Base-by-base conservation (phyloP, 1,140 invertebrate species). In the Diorhabda sublineata region DNA sequence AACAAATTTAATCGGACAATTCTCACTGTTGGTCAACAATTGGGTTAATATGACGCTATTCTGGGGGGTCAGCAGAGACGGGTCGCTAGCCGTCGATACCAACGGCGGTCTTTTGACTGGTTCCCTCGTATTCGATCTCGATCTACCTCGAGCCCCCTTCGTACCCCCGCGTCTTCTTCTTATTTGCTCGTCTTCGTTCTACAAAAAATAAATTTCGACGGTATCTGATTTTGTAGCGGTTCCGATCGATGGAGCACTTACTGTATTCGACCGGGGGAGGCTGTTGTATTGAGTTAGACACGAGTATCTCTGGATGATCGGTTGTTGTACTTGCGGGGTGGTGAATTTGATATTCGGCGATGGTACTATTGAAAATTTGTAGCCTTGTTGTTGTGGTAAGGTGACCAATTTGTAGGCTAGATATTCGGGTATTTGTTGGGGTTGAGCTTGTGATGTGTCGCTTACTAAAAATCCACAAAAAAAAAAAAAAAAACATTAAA, bases 41-140 rank as follows among this genome's bases (percentile, higher is more conserved):
- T 90, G 88, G 47, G 89, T 87, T 43, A 90, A 82, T 61, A 89
- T 82, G 45, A 86, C 85, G 78, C 86, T 89, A 70, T 83, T 85
- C 59, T 75, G 70, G 61, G 84, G 83, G 7, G 83, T 74, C 69
- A 86, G 81, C 56, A 86, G 76, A 6, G 83, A 80, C 41, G 86
- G 82, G 76, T 87, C 85, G 76, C 85, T 87, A 60, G 82, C 79
- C n/a, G 85, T 82, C 3, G 86, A 85, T 42, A 86, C 79, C 44
- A 87, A 77, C 4, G 84, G 85, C 4, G 84, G 83, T 69, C 84
- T 82, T 70, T 78, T 77, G 4, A 73, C 69, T n/a, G 76, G 74
- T 71, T 81, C 79, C 43, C 80, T 69, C n/a, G 78, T 79, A 44
- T 77, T 77, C 7, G 78, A 81, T 45, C 78, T 62, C 26, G 79